A percentile compares a stretch with the other conserved stretches of the same genome.
Conservation (phyloP, 2,888 invertebrate genomes). For the Portevinia maculata region DNA sequence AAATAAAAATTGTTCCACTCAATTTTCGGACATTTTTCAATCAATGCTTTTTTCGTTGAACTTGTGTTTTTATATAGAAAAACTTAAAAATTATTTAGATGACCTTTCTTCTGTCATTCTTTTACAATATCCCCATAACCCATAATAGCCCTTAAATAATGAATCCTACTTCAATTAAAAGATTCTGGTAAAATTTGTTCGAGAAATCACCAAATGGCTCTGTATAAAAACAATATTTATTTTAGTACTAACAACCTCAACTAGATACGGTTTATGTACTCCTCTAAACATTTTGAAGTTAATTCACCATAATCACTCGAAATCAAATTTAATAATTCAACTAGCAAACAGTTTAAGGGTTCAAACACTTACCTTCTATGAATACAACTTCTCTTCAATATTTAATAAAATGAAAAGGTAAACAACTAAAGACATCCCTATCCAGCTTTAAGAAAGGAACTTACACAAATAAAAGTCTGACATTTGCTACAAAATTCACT, state of each 20-base stretch:
- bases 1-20: too few relatives aligned
- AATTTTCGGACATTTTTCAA: too few relatives aligned
- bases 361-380: too few relatives aligned
- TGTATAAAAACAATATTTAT: background rate
- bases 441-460: background rate
- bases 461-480: slow-evolving; percentile 31
- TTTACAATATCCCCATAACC: too few relatives aligned
- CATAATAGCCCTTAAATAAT: too few relatives aligned
- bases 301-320: background rate
- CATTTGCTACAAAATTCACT: slow-evolving; percentile 41
- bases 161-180: too few relatives aligned
- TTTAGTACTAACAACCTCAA: background rate
- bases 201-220: too few relatives aligned
- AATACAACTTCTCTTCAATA: background rate
- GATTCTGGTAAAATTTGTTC: too few relatives aligned
- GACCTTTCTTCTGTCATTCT: too few relatives aligned
- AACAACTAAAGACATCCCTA: background rate
- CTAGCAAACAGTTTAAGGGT: background rate
- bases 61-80: too few relatives aligned
- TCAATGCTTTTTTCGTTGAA: too few relatives aligned
- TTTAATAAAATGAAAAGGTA: background rate
- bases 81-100: too few relatives aligned
- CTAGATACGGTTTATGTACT: background rate
- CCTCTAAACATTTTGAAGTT: background rate
- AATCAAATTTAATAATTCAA: slow-evolving; percentile 1